Base-by-base conservation (phyloP, 1,140 invertebrate genomes). In the Lordiphosa stackelbergi region DNA sequence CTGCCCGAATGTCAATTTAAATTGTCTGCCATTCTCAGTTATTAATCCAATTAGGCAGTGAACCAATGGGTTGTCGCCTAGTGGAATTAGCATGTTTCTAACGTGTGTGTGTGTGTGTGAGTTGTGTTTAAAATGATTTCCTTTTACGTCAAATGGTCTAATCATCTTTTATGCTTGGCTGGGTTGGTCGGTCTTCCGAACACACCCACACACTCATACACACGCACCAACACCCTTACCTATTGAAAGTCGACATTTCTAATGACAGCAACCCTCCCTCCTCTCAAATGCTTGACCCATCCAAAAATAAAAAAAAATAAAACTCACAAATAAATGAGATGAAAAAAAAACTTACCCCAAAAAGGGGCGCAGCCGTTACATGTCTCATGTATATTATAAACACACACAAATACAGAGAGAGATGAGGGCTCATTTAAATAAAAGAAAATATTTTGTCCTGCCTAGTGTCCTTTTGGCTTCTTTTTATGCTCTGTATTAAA, bases 351-450 rank as follows among this genome's bases (percentile, higher is more conserved):
- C 51, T 49, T 34, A 12, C 34, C 38, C 31, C 46, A 45, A 49
- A 53, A 64, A 53, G 53, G 42, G 59, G 53, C 53, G 48, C 60
- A 73, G 73, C 74, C 73, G 57, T 74, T 70, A 70, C 70, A 66
- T 70, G 61, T 70, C 74, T 46, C 56, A 46, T 46, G 31, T 46
- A 46, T 31, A 31, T 11, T 46, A 28, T 7, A 46, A 36, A 62
- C 40, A 51, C 28, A 40, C 31, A 42, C 11, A 49, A 46, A 59
- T 28, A 63, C 47, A 55, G 40, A 58, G 52, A 66, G 49, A 66
- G 64, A 69, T 46, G 45, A 65, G 73, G 28, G 66, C 61, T 83
- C 77, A 83, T 83, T 83, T 83, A 83, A 83, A 83, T 83, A 83
- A 83, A 83, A 73, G 69, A 77, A 84, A 69, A 83, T 73, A 81